phyloP scores from a whole-genome alignment of 2,888 invertebrate species.

The Dicyrtomina minuta region DNA sequence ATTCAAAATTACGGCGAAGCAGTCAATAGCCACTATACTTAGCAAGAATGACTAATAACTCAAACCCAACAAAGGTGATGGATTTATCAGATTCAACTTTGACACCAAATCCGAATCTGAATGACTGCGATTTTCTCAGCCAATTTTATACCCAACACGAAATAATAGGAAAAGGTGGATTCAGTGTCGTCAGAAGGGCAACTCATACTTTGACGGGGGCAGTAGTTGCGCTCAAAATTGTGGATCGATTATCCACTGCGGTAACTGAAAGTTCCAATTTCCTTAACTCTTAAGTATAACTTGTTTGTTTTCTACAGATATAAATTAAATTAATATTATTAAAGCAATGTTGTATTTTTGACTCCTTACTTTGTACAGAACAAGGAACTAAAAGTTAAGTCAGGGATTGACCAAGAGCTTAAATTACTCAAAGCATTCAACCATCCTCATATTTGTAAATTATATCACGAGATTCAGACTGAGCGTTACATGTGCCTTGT shows the following conservation, averaged over 20 bases:
- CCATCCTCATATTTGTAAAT: conserved; percentile 5
- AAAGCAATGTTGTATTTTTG: neutral
- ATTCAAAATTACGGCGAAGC: no score
- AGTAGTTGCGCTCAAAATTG: conserved; percentile 8
- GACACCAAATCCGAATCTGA: no score
- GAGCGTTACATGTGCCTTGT: neutral
- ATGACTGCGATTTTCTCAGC: neutral
- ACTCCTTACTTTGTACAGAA: neutral
- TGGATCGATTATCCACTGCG: neutral
- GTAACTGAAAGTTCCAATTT: conserved; percentile 10
- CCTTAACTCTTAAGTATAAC: no score
- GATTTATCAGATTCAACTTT: no score
- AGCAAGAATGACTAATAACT: no score
- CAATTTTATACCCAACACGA: neutral
- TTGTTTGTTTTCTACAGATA: no score
- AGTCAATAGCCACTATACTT: no score
- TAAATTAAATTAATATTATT: no score
- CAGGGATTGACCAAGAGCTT: conserved; percentile 11
- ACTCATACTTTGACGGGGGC: conserved; percentile 3
- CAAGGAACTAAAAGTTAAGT: neutral
- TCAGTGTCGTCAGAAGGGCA: neutral
- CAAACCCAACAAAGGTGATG: no score
- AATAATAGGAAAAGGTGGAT: conserved; percentile 4
- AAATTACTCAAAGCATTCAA: neutral
- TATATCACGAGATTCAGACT: conserved; percentile 7